phyloP scores from a whole-genome alignment of 1,140 invertebrate genomes.

The Heliconius himera region DNA sequence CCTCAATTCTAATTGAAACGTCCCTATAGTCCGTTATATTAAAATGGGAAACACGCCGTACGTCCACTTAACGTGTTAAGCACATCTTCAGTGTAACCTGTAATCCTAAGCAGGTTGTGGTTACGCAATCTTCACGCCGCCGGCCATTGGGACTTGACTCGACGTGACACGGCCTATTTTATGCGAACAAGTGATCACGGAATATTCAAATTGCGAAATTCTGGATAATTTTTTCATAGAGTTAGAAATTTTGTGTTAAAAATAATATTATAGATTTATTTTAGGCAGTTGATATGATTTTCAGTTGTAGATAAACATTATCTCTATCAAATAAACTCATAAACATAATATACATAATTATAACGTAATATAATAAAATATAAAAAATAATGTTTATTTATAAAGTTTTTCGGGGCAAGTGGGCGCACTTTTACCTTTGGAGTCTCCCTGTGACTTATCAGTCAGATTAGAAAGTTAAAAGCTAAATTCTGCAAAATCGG shows the following conservation, averaged over 20 bases:
- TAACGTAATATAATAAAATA: no score
- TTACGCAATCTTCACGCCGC: conserved; percentile 62
- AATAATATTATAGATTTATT: neutral
- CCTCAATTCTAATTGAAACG: neutral
- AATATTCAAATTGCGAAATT: neutral
- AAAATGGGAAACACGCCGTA: neutral
- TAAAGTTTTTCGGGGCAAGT: no score
- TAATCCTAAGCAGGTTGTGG: conserved; percentile 45
- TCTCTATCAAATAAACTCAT: no score
- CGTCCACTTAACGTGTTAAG: conserved; percentile 7
- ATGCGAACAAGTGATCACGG: neutral
- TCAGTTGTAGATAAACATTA: no score
- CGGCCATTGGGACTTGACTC: conserved; percentile 63
- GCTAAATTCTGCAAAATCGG: no score
- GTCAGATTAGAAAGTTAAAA: no score
- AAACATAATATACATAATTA: no score
- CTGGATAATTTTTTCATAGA: neutral
- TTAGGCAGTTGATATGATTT: no score
- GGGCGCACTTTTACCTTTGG: no score
- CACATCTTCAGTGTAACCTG: conserved; percentile 46
- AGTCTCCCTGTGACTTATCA: no score
- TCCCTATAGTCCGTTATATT: neutral
- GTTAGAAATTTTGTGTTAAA: neutral
- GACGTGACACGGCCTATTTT: conserved; percentile 71
- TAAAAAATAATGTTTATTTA: no score